Conservation (phyloP, 1,140 invertebrate species). For the Rhizoglyphus robini region DNA sequence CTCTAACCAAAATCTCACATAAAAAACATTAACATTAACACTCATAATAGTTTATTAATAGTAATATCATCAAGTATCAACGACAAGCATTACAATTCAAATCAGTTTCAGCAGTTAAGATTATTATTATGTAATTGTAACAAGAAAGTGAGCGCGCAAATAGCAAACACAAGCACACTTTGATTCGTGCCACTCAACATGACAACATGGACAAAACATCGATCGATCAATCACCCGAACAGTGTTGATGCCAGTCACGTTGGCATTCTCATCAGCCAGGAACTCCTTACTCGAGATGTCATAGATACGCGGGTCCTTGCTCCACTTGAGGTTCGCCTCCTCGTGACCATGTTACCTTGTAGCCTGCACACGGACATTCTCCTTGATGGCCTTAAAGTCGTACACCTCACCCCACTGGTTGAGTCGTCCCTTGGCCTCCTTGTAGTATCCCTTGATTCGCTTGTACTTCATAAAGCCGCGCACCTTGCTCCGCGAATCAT, state of each 20-base stretch:
- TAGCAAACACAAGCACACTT: too few relatives aligned
- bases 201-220: too few relatives aligned
- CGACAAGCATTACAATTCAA: too few relatives aligned
- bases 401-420: conserved; percentile 97
- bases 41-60: too few relatives aligned
- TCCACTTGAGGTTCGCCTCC: conserved; percentile 79
- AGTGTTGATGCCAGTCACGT: conserved; percentile 75
- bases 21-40: too few relatives aligned
- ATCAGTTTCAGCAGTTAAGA: too few relatives aligned
- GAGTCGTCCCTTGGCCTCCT: conserved; percentile 60
- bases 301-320: conserved; percentile 83
- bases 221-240: conserved; percentile 77
- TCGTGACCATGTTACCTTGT: conserved; percentile 69
- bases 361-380: conserved; percentile 75
- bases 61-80: too few relatives aligned
- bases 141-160: too few relatives aligned
- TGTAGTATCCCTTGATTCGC: conserved; percentile 67
- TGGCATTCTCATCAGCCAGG: conserved; percentile 73
- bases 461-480: conserved; percentile 93
- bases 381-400: conserved; percentile 66
- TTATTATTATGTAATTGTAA: too few relatives aligned
- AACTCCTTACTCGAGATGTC: conserved; percentile 89
- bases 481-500: conserved; percentile 61
- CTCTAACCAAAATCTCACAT: too few relatives aligned
- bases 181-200: too few relatives aligned